phyloP scores from a whole-genome alignment of 1,140 invertebrate genomes.

The Hypsibius dujardini region DNA sequence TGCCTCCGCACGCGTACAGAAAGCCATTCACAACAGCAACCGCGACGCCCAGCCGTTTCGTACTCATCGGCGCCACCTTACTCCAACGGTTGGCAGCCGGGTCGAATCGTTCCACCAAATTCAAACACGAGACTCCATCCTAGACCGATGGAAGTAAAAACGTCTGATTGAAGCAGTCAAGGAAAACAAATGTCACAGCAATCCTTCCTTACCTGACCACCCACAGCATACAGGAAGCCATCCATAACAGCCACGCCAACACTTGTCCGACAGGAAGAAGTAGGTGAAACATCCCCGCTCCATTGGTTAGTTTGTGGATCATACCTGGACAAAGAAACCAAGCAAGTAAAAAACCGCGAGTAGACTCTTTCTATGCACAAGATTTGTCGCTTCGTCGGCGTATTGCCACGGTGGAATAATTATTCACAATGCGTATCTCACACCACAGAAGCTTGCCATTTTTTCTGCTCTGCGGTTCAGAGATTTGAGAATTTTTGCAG shows the following conservation, averaged over 20 bases:
- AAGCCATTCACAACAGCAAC: slow-evolving; percentile 86
- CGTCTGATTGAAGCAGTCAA: neutral
- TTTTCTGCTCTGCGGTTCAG: no score
- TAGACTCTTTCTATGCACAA: neutral
- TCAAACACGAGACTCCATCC: slow-evolving; percentile 76
- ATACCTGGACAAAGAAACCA: slow-evolving; percentile 43
- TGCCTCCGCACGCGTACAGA: slow-evolving; percentile 91
- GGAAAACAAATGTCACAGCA: no score
- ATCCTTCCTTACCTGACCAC: slow-evolving; percentile 39
- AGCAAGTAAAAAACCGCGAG: slow-evolving; percentile 2
- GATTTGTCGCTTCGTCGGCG: no score
- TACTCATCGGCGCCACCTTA: slow-evolving; percentile 92
- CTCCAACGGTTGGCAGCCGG: slow-evolving; percentile 93
- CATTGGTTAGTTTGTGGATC: slow-evolving; percentile 95
- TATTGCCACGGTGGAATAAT: no score
- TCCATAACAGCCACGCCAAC: slow-evolving; percentile 94
- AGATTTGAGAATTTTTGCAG: no score
- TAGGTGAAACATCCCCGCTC: slow-evolving; percentile 92
- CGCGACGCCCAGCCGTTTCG: slow-evolving; percentile 80
- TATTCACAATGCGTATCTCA: no score
- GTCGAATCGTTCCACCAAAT: slow-evolving; percentile 61
- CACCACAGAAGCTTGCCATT: no score
- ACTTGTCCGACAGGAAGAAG: slow-evolving; percentile 85
- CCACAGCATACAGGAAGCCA: slow-evolving; percentile 83
- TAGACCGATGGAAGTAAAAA: slow-evolving; percentile 35